Base-by-base conservation (phyloP, 2,888 invertebrate genomes). In the Lochmaea capreae region DNA sequence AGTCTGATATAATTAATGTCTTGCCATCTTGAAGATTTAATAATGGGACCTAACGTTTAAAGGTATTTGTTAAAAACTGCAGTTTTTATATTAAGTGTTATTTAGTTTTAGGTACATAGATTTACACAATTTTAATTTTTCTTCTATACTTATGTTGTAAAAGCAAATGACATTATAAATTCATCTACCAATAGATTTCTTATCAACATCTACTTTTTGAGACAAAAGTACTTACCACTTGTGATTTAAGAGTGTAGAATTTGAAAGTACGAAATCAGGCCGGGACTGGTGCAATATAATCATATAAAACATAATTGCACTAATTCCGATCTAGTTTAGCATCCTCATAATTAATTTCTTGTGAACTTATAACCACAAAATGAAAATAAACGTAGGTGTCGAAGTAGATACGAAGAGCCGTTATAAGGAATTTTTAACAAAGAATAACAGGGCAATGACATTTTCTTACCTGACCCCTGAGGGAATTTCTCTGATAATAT, bases 241-340 rank as follows among this genome's bases (percentile, higher is more conserved):
- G n/a, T 18, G 0, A 6, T 16, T 9, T n/a, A 16, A n/a, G 1
- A 54, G 9, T 18, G 62, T 16, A 42, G 62, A 43, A 11, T 62
- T 59, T 43, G 42, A 73, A 79, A 81, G 79, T 79, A 72, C 78
- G 82, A 82, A 84, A 85, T 87, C 87, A 88, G 88, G 87, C 88
- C 87, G 88, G 88, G 88, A 88, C 87, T 83, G 86, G 88, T 88
- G 88, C 88, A 88, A 88, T 88, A 84, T 87, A 88, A 87, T 83
- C 76, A 68, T 78, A 84, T 80, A 81, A 79, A 82, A 88, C 88
- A 88, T 85, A 87, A 83, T 87, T 85, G 86, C 87, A 87, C 84
- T 81, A 83, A 79, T 82, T 86, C 87, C 86, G 83, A 83, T 84
- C 88, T 87, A 86, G 83, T 82, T 81, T 66, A 58, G 65, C 58